Conservation (phyloP, 2,797 vertebrate genomes). For the Enteromius fasciolatus region DNA sequence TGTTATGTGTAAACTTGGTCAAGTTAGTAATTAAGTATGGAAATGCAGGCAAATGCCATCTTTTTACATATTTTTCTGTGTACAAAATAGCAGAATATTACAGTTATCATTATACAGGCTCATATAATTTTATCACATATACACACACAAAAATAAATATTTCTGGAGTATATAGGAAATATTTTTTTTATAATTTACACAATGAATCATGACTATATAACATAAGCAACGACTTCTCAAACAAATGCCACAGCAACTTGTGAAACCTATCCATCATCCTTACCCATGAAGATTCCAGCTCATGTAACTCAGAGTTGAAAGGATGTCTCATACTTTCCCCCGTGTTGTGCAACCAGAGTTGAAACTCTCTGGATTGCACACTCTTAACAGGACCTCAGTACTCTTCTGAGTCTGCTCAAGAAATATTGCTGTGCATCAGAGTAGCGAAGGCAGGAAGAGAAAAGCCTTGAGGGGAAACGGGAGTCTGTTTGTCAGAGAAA, state of each 20-base stretch:
- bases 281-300: conserved; percentile 4
- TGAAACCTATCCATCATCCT: conserved; percentile 3
- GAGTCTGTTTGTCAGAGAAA: conserved; percentile 76
- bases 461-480: conserved; percentile 50
- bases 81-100: too few species aligned
- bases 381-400: conserved; percentile 36
- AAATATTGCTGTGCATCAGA: conserved; percentile 52
- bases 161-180: conserved; percentile 14
- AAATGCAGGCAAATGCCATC: background rate
- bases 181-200: conserved; percentile 15
- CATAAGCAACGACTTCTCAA: conserved; percentile 14
- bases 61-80: background rate
- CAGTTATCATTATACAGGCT: background rate
- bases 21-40: background rate
- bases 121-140: background rate
- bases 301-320: conserved; percentile 17
- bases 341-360: conserved; percentile 35
- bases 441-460: conserved; percentile 48
- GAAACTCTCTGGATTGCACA: conserved; percentile 29
- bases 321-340: conserved; percentile 20
- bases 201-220: conserved; percentile 21
- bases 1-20: background rate
- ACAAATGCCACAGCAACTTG: conserved; percentile 23
- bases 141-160: conserved; percentile 27
- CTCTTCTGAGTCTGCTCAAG: conserved; percentile 33